Conservation (phyloP, 2,113 vertebrate genomes). For the Gallinago media region DNA sequence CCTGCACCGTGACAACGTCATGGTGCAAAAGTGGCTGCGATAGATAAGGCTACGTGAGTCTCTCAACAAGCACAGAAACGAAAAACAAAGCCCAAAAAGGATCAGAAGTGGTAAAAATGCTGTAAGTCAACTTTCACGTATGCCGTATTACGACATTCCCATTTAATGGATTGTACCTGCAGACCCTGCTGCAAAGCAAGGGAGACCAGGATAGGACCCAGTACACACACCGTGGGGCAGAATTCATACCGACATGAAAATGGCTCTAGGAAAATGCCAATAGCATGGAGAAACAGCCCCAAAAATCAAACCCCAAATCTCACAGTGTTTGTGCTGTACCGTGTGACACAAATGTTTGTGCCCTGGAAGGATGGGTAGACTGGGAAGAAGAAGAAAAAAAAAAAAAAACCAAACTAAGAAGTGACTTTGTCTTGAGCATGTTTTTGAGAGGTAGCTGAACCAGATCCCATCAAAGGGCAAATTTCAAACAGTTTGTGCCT, state of each 20-base stretch:
- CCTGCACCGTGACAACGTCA: fast-evolving
- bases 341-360: fast-evolving
- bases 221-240: no score
- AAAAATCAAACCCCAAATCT: background rate
- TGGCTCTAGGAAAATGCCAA: background rate
- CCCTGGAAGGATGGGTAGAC: background rate
- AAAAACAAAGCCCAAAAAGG: background rate
- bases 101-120: background rate
- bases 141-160: no score
- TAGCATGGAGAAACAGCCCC: background rate
- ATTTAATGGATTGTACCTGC: background rate
- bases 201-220: background rate
- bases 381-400: background rate
- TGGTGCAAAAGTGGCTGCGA: background rate
- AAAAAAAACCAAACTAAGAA: background rate
- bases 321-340: background rate
- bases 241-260: background rate
- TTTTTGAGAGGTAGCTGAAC: background rate
- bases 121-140: fast-evolving
- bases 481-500: background rate
- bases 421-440: background rate
- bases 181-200: background rate
- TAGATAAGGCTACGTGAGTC: background rate
- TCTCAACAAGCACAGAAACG: background rate
- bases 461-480: background rate